These are phyloP conservation scores for Atrina japonica DNA, from an alignment of 2,888 invertebrate genomes.

Conservation along the genomic window DNA sequence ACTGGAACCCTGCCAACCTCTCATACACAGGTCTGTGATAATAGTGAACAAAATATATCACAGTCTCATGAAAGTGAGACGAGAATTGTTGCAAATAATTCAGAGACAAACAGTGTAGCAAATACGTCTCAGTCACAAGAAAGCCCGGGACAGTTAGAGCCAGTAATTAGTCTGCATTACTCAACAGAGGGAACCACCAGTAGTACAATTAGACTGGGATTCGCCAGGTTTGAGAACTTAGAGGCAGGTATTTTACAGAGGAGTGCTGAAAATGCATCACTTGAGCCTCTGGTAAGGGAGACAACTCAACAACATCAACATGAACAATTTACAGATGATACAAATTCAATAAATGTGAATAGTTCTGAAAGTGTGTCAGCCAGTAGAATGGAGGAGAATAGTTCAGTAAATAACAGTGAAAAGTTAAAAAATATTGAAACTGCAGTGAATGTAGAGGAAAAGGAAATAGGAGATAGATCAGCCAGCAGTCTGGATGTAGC, in stretches of 20 bases:
- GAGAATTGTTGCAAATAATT: neutral
- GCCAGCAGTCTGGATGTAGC: neutral
- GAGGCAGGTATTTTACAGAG: constrained; percentile 49
- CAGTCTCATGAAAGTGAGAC: neutral
- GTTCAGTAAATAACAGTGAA: neutral
- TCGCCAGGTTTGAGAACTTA: constrained; percentile 58
- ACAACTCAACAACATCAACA: constrained; percentile 16
- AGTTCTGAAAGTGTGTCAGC: no score
- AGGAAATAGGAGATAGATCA: no score
- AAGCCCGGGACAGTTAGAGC: constrained; percentile 80
- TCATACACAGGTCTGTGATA: constrained; percentile 22
- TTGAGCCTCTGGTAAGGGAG: constrained; percentile 36
- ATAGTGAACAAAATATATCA: constrained; percentile 8
- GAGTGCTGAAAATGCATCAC: constrained; percentile 51
- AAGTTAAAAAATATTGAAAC: neutral
- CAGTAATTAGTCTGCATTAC: constrained; percentile 85
- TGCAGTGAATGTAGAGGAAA: no score
- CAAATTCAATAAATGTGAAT: no score
- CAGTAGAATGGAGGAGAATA: no score
- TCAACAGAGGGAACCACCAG: constrained; percentile 85
- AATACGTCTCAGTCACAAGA: neutral
- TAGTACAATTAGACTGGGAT: constrained; percentile 81
- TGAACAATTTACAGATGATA: no score
- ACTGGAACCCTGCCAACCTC: neutral
- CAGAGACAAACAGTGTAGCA: neutral